A percentile compares a stretch with the other conserved stretches of the same genome.
phyloP scores from a whole-genome alignment of 2,797 vertebrate genomes.

The Allobates femoralis region DNA sequence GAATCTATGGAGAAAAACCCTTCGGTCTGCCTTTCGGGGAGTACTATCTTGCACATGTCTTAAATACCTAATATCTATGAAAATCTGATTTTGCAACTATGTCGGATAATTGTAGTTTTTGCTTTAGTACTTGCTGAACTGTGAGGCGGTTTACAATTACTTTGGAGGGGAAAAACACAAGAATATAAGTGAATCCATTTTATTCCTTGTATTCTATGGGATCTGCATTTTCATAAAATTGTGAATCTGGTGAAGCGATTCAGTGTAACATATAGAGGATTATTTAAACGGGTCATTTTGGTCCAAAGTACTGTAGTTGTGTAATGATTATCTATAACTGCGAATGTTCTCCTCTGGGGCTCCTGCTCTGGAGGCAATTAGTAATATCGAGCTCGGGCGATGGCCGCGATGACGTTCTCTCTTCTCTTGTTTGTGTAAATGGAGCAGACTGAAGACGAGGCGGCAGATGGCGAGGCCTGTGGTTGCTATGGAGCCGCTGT shows the following conservation, averaged over 20 bases:
- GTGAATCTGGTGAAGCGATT: not conserved
- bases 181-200: not conserved
- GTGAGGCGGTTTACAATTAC: not conserved
- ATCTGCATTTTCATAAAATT: not conserved
- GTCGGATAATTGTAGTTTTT: no score
- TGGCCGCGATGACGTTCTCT: not conserved
- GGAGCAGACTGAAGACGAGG: slow-evolving; percentile 8
- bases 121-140: not conserved
- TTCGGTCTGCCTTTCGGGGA: no score
- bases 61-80: no score
- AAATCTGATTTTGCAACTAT: no score
- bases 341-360: not conserved
- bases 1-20: no score
- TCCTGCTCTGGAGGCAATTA: slow-evolving; percentile 1
- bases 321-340: slow-evolving; percentile 17
- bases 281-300: not conserved
- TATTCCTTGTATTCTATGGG: not conserved
- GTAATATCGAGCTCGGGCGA: slow-evolving; percentile 8
- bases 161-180: not conserved
- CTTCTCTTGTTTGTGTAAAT: slow-evolving; percentile 36
- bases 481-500: slow-evolving; percentile 31
- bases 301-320: not conserved
- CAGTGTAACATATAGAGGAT: not conserved
- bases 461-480: slow-evolving; percentile 43
- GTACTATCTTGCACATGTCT: no score